Evolutionary conservation across 2,888 invertebrate genomes (phyloP).

Genomic region (Axea sp.): DNA sequence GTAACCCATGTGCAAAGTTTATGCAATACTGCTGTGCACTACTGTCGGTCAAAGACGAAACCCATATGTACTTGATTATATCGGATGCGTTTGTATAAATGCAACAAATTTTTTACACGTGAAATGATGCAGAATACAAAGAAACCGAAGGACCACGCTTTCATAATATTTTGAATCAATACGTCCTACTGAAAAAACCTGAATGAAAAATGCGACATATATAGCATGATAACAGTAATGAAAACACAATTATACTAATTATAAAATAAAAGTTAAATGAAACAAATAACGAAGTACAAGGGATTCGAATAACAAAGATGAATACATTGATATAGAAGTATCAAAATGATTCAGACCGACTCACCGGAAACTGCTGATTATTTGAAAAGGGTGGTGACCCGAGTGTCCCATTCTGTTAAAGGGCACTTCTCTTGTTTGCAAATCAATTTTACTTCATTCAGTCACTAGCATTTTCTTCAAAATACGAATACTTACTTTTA

Average conservation of each 20-base stretch:
- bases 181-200: too few relatives aligned
- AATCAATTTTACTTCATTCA: constrained; percentile 65
- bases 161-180: too few relatives aligned
- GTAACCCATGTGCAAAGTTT: not conserved
- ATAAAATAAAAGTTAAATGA: too few relatives aligned
- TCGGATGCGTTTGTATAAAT: constrained; percentile 24
- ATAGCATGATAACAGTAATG: too few relatives aligned
- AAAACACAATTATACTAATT: too few relatives aligned
- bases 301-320: constrained; percentile 32
- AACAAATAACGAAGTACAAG: too few relatives aligned
- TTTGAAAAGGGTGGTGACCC: constrained; percentile 76
- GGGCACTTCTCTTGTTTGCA: constrained; percentile 74
- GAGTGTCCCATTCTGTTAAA: constrained; percentile 68
- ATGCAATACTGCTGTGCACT: not conserved
- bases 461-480: not conserved
- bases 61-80: constrained; percentile 16
- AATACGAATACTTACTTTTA: not conserved
- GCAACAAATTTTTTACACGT: too few relatives aligned
- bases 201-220: too few relatives aligned
- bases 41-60: constrained; percentile 1
- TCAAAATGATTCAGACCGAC: constrained; percentile 76
- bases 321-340: constrained; percentile 70
- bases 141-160: too few relatives aligned
- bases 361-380: constrained; percentile 77
- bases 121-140: too few relatives aligned